A percentile compares a stretch with the other conserved stretches of the same genome.
Conservation (phyloP, 2,113 vertebrate genomes). For the Daboia siamensis region DNA sequence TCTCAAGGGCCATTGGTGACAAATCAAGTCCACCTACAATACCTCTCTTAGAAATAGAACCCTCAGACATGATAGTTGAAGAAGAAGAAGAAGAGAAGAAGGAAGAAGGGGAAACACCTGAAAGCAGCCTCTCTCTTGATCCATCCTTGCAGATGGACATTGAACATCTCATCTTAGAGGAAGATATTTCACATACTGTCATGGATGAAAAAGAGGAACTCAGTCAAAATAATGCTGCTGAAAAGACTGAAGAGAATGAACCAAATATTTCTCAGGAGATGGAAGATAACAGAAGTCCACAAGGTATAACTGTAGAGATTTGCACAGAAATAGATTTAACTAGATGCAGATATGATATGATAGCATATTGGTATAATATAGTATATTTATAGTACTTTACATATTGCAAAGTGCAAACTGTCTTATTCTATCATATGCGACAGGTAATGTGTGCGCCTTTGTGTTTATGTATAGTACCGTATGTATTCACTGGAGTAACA, state of each 20-base stretch:
- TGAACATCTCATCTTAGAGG: conserved; percentile 52
- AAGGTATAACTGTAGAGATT: conserved; percentile 69
- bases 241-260: conserved; percentile 34
- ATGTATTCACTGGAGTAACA: neutral
- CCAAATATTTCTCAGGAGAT: conserved; percentile 39
- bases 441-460: neutral
- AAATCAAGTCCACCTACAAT: conserved; percentile 84
- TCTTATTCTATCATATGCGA: neutral
- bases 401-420: neutral
- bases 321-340: fast-evolving
- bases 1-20: conserved; percentile 86
- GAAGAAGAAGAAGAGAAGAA: conserved; percentile 41
- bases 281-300: conserved; percentile 72
- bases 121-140: conserved; percentile 13
- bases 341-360: neutral
- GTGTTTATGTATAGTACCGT: neutral
- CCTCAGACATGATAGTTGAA: conserved; percentile 43
- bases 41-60: conserved; percentile 53
- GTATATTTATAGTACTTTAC: neutral
- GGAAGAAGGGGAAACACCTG: conserved; percentile 23
- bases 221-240: conserved; percentile 32
- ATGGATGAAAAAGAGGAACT: conserved; percentile 25
- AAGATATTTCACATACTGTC: neutral
- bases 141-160: conserved; percentile 15
- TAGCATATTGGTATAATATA: neutral